phyloP scores from a whole-genome alignment of 1,140 invertebrate species.

The Nasonia giraulti region DNA sequence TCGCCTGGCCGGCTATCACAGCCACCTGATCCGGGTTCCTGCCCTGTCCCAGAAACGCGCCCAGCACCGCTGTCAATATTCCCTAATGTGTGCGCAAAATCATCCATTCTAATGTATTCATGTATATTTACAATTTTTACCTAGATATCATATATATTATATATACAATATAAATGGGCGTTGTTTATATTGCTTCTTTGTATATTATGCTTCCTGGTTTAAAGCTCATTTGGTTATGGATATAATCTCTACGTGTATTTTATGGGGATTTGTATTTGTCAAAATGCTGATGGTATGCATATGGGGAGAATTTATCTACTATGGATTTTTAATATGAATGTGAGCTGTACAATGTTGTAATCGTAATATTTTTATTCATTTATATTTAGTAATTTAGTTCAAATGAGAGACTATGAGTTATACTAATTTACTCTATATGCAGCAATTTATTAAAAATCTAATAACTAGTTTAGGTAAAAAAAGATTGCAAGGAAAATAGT shows the following conservation, averaged over 20 bases:
- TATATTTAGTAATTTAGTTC: background rate
- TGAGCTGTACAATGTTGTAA: too few species aligned
- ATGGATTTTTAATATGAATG: too few species aligned
- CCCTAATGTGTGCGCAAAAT: conserved; percentile 79
- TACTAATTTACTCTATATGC: background rate
- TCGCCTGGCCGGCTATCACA: conserved; percentile 93
- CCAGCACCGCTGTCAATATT: conserved; percentile 91
- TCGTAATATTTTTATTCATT: too few species aligned
- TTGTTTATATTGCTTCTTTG: background rate
- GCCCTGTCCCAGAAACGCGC: conserved; percentile 86
- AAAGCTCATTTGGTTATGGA: too few species aligned
- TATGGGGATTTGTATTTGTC: too few species aligned
- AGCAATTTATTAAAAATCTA: background rate
- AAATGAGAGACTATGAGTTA: background rate
- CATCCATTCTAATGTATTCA: conserved; percentile 49
- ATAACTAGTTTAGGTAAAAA: too few species aligned
- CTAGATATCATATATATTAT: background rate
- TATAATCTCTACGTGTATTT: too few species aligned
- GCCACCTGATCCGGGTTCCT: conserved; percentile 91
- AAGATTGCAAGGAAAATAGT: background rate
- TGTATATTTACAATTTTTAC: conserved; percentile 41
- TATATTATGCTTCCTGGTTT: too few species aligned
- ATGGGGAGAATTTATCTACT: too few species aligned
- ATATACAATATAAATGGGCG: background rate
- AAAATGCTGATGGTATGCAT: too few species aligned